Conservation (phyloP, 1,140 invertebrate species). For the Heliconius hewitsoni region DNA sequence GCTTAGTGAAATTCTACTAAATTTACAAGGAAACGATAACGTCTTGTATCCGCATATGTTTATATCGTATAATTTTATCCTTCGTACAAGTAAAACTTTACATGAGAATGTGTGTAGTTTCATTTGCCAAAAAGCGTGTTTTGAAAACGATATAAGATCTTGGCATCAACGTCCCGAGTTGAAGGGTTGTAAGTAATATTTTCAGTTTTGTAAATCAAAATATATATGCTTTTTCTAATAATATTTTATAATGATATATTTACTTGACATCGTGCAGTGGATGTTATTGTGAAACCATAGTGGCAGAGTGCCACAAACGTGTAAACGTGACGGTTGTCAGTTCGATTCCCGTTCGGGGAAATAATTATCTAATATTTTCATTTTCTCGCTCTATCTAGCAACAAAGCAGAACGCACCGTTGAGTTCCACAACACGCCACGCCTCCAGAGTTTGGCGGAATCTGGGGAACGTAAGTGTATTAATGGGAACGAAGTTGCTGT, state of each 20-base stretch:
- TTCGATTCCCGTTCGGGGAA: no score
- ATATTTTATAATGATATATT: background rate
- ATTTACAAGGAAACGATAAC: background rate
- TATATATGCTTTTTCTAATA: background rate
- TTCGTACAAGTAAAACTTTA: background rate
- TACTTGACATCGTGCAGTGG: background rate
- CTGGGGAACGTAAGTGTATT: no score
- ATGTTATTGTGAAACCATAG: no score
- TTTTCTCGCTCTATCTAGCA: no score
- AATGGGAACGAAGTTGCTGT: no score
- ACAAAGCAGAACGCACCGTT: no score
- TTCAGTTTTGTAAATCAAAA: background rate
- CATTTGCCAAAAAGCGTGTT: constrained; percentile 8
- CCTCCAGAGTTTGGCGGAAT: no score
- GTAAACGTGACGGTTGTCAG: no score
- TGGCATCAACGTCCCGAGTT: background rate
- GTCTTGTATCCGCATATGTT: background rate
- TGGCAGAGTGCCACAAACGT: no score
- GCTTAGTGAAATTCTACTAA: background rate
- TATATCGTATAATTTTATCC: background rate
- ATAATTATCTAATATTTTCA: no score
- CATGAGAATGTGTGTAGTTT: background rate
- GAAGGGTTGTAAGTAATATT: background rate
- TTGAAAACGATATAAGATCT: background rate
- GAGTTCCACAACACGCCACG: no score